Percentiles rank a stretch among this genome's conserved stretches.
These are phyloP conservation scores for Poicephalus meyeri DNA, from an alignment of 2,113 vertebrate species.

Conservation along the genomic window DNA sequence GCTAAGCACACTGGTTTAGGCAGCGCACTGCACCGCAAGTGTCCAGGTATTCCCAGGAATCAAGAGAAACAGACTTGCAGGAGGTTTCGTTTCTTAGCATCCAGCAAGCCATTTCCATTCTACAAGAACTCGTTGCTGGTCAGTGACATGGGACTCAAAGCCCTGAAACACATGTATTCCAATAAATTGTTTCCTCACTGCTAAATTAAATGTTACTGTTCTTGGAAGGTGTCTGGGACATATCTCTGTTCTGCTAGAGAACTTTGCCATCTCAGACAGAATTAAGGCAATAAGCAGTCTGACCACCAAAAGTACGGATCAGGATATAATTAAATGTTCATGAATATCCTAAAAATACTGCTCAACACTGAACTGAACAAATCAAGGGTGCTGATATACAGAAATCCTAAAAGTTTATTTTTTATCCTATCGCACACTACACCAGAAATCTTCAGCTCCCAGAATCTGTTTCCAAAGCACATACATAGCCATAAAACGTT, in stretches of 20 bases:
- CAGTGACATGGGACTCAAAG: neutral
- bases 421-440: neutral
- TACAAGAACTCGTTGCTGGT: neutral
- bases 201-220: neutral
- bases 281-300: neutral
- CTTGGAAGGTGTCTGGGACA: neutral
- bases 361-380: neutral
- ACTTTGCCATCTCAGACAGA: neutral
- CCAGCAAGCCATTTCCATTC: neutral
- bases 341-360: neutral
- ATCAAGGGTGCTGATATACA: neutral
- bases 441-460: neutral
- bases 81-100: neutral
- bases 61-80: neutral
- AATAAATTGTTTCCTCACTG: neutral
- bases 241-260: neutral
- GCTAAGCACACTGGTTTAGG: neutral
- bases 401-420: neutral
- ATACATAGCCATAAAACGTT: neutral
- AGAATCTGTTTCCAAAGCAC: neutral
- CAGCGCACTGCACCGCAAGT: neutral
- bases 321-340: neutral
- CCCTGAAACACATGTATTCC: neutral
- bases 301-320: neutral
- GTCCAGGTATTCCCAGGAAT: neutral